Percentiles rank a stretch among this genome's conserved stretches.
Conservation (phyloP, 1,140 invertebrate genomes). For the Argopecten irradians region DNA sequence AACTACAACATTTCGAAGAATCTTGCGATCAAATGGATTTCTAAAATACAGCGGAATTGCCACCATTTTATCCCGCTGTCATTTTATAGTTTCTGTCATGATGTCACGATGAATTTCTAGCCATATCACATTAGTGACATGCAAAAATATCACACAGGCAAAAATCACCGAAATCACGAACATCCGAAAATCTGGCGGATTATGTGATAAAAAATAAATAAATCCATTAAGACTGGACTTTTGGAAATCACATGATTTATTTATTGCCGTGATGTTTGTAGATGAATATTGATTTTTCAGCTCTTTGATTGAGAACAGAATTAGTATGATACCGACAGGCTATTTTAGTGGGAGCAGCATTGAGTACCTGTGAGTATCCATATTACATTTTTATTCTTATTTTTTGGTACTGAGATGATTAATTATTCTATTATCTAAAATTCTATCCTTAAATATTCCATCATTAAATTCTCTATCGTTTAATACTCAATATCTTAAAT, state of each 20-base stretch:
- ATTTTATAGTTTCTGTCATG: too few relatives aligned
- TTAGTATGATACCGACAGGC: constrained; percentile 51
- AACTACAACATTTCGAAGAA: background rate
- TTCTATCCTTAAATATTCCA: background rate
- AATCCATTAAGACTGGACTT: background rate
- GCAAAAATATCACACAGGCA: too few relatives aligned
- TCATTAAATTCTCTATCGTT: background rate
- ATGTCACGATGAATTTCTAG: background rate
- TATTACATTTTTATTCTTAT: background rate
- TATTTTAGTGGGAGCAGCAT: constrained; percentile 44
- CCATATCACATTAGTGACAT: too few relatives aligned
- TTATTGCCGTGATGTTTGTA: background rate
- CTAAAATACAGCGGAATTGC: background rate
- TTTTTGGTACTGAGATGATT: background rate
- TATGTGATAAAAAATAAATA: background rate
- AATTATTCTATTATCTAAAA: constrained; percentile 6
- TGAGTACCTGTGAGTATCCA: constrained; percentile 32
- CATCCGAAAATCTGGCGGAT: background rate
- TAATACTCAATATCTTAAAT: background rate
- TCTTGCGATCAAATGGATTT: background rate
- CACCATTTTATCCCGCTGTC: background rate
- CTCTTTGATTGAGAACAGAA: constrained; percentile 51
- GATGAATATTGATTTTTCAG: constrained; percentile 25
- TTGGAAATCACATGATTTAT: background rate
- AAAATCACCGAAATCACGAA: background rate